Base-by-base conservation (phyloP, 2,888 invertebrate genomes). In the Nectonema munidae region DNA sequence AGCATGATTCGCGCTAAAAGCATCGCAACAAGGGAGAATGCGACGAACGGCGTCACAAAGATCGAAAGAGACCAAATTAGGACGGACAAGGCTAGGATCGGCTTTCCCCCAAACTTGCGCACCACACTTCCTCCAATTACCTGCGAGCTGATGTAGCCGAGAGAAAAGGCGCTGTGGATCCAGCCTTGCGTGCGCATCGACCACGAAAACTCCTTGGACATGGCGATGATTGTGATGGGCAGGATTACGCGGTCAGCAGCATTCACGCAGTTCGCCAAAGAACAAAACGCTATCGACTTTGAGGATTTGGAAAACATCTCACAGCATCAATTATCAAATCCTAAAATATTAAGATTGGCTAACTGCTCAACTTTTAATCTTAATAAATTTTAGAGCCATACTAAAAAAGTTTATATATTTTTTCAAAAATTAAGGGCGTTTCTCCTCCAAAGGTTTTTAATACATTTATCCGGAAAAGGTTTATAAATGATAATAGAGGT, bases 131-230 rank as follows among this genome's bases (percentile, higher is more conserved):
- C 68, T 42, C 68, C 68, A 48, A 64, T 55, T 53, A 69, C 66
- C 61, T 69, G 68, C 56, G 68, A 68, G 46, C 68, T 68, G 48
- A 70, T 66, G 49, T 69, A 70, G 20, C 70, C 70, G 43, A 68
- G 65, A 21, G 69, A 68, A 54, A 70, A 70, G 3, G 69, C 67
- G 40, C 68, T 69, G 29, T 68, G 56, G 37, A 70, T 67, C 68
- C 68, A 68, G 37, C 69, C 70, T 49, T 69, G 68, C 49, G 64
- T 64, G 47, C 68, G 64, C 29, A 70, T 52, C 42, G 61, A 63
- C 69, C 69, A 70, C 39, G 65, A 62, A 49, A 64, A 69, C 49
- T 67, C 59, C 49, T 67, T 64, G 1, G 68, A 64, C 68, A 70
- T 69, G 3, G 64, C 67, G 21, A 70, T 64, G 41, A 70, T 69